These are phyloP conservation scores for Drosophila phalerata DNA, from an alignment of 2,888 invertebrate species.

Conservation along the genomic window DNA sequence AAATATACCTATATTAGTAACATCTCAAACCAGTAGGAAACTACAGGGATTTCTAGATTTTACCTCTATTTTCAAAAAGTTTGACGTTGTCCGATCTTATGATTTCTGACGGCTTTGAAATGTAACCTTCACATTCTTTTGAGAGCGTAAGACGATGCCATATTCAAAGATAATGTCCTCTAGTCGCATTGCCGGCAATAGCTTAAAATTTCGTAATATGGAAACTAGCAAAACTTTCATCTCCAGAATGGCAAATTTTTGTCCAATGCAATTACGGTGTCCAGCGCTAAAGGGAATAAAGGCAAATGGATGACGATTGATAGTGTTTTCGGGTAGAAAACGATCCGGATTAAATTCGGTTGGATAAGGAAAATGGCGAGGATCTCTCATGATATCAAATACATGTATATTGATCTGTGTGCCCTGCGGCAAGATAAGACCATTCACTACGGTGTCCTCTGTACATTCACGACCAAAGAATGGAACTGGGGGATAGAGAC, in stretches of 20 bases:
- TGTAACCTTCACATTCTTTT: slow-evolving; percentile 37
- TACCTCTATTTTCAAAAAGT: neutral
- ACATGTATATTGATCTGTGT: slow-evolving; percentile 87
- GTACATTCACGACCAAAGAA: slow-evolving; percentile 85
- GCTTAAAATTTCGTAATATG: slow-evolving; percentile 86
- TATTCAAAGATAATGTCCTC: slow-evolving; percentile 85
- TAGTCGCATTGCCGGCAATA: slow-evolving; percentile 86
- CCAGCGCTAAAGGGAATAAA: slow-evolving; percentile 90
- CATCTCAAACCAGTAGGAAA: neutral
- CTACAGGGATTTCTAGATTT: neutral
- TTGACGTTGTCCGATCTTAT: neutral
- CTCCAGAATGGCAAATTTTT: slow-evolving; percentile 89
- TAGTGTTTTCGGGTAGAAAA: slow-evolving; percentile 88
- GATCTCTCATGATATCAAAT: slow-evolving; percentile 89
- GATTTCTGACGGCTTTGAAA: slow-evolving; percentile 14
- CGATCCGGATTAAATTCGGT: slow-evolving; percentile 88
- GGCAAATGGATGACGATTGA: slow-evolving; percentile 87
- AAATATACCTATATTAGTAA: neutral
- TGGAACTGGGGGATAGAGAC: slow-evolving; percentile 87
- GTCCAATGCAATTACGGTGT: slow-evolving; percentile 90
- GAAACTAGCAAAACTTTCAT: slow-evolving; percentile 87
- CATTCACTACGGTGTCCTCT: slow-evolving; percentile 73
- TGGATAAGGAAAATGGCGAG: slow-evolving; percentile 89
- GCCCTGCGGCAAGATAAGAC: slow-evolving; percentile 86
- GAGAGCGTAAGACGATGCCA: slow-evolving; percentile 85